Conservation (phyloP, 2,888 invertebrate species). For the Amaurobius ferox region DNA sequence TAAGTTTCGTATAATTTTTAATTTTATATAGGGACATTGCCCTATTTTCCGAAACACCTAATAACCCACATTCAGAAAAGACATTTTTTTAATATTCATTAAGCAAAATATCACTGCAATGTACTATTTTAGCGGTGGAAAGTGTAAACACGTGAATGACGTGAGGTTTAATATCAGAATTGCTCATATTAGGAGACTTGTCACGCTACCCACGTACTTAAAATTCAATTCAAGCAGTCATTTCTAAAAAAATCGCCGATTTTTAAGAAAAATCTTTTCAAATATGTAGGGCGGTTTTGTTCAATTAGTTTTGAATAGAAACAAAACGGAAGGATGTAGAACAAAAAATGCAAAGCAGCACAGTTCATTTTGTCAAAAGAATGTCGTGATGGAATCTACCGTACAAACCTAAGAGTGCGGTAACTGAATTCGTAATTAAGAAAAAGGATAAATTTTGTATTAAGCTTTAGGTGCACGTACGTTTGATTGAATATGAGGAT, state of each 20-base stretch:
- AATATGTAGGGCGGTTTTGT: conserved; percentile 37
- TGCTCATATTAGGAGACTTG: neutral
- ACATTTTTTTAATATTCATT: no score
- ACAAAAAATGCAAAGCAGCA: conserved; percentile 8
- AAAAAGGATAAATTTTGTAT: neutral
- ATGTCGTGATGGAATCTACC: neutral
- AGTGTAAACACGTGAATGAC: conserved; percentile 46
- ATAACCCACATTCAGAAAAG: no score
- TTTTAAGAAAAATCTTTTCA: neutral
- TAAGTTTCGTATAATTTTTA: no score
- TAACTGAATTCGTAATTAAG: conserved; percentile 1
- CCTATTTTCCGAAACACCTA: no score
- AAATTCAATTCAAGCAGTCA: conserved; percentile 22
- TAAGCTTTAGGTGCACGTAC: neutral
- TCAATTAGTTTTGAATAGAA: conserved; percentile 28
- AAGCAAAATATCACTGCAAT: conserved; percentile 15
- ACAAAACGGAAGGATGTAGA: conserved; percentile 33
- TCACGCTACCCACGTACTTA: conserved; percentile 40
- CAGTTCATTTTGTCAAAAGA: neutral
- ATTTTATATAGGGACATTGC: no score
- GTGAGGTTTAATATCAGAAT: conserved; percentile 15
- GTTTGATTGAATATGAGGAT: neutral
- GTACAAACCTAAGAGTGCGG: neutral
- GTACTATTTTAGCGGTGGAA: conserved; percentile 31
- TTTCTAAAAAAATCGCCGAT: neutral